Evolutionary conservation across 2,797 vertebrate species (phyloP).

Genomic region (Alfaro cultratus): DNA sequence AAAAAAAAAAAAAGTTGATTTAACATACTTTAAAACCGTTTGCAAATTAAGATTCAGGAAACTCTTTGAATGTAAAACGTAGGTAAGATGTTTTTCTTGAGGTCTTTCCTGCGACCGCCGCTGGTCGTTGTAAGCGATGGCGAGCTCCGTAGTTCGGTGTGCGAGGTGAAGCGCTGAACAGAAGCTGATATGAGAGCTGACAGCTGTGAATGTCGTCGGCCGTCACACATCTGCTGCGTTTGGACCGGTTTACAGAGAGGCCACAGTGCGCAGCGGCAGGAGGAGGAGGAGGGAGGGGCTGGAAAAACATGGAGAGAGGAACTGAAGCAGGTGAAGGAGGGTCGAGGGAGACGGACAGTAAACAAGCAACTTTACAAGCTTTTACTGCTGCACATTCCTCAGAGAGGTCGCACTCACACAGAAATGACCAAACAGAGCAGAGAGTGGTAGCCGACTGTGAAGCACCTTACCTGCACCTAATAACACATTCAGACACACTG

Average conservation of each 20-base stretch:
- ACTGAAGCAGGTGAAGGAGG: conserved; percentile 64
- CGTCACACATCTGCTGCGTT: conserved; percentile 75
- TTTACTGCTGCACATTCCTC: conserved; percentile 65
- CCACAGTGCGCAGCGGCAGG: conserved; percentile 46
- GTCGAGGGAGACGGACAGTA: conserved; percentile 32
- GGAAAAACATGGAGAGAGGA: conserved; percentile 42
- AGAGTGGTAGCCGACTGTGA: neutral
- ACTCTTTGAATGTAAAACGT: neutral
- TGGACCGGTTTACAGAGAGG: conserved; percentile 56
- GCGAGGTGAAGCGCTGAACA: conserved; percentile 36
- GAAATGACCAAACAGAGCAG: conserved; percentile 32
- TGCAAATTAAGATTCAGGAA: neutral
- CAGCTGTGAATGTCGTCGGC: conserved; percentile 68
- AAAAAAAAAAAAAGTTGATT: too few species aligned
- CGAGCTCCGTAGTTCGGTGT: conserved; percentile 23
- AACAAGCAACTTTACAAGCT: conserved; percentile 52
- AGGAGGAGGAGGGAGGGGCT: conserved; percentile 1
- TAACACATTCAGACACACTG: neutral
- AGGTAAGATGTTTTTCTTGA: conserved; percentile 17
- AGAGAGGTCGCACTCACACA: conserved; percentile 39
- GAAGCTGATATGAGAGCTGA: conserved; percentile 62
- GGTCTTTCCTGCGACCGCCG: conserved; percentile 34
- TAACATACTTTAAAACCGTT: neutral
- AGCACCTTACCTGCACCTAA: neutral
- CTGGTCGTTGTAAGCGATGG: neutral